These are phyloP conservation scores for Tethea ocularis DNA, from an alignment of 2,888 invertebrate species.

Conservation along the genomic window DNA sequence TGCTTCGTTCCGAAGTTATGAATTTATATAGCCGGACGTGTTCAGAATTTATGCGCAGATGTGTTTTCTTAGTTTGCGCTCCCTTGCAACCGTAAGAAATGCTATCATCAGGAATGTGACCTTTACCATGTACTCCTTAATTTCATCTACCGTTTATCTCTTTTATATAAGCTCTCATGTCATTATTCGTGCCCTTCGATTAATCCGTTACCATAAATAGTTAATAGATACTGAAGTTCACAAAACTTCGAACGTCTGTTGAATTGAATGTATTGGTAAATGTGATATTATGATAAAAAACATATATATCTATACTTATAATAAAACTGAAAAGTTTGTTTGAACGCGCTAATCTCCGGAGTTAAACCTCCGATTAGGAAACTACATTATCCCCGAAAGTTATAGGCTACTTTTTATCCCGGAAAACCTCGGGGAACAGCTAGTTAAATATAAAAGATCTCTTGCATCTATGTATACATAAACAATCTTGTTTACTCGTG, in stretches of 20 bases:
- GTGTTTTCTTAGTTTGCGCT: constrained; percentile 66
- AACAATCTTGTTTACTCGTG: too few species aligned
- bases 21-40: constrained; percentile 79
- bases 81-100: constrained; percentile 51
- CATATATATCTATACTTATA: too few species aligned
- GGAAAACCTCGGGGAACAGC: too few species aligned
- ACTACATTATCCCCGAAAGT: too few species aligned
- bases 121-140: constrained; percentile 21
- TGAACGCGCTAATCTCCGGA: too few species aligned
- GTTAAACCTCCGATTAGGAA: too few species aligned
- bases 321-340: too few species aligned
- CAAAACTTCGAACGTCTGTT: neutral
- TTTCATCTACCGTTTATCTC: constrained; percentile 7
- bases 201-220: constrained; percentile 9
- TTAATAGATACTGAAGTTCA: neutral
- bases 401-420: too few species aligned
- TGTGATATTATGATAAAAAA: too few species aligned
- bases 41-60: constrained; percentile 72
- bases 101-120: constrained; percentile 48
- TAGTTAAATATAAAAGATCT: too few species aligned
- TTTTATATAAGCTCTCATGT: neutral
- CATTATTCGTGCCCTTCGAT: too few species aligned
- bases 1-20: constrained; percentile 70
- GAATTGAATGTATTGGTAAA: neutral
- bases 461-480: too few species aligned